phyloP scores from a whole-genome alignment of 2,888 invertebrate genomes.

The Mechanitis messenoides region DNA sequence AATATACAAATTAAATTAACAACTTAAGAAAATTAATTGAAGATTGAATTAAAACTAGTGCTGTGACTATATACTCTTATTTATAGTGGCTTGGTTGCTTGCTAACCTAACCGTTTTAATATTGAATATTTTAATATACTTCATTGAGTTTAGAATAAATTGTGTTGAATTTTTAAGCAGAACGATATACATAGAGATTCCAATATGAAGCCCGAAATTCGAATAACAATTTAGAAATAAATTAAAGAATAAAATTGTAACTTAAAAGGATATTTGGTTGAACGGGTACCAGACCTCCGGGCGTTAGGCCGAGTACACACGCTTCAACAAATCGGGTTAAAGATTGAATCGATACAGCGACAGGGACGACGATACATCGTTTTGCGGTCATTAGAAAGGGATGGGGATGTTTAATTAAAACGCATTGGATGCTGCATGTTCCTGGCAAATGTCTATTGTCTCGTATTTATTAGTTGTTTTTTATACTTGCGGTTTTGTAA shows the following conservation, averaged over 20 bases:
- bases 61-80: no score
- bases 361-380: constrained; percentile 12
- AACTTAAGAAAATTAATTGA: not conserved
- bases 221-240: constrained; percentile 3
- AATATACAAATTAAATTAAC: not conserved
- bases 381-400: constrained; percentile 12
- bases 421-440: constrained; percentile 14
- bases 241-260: constrained; percentile 12
- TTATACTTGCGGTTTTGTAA: constrained; percentile 1
- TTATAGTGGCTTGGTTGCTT: no score
- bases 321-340: constrained; percentile 29
- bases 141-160: no score
- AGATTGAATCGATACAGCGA: constrained; percentile 30
- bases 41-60: no score
- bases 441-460: constrained; percentile 11
- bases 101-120: no score
- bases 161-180: no score
- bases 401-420: constrained; percentile 24
- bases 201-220: not conserved
- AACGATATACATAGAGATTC: no score
- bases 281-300: constrained; percentile 17
- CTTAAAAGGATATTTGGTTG: constrained; percentile 15
- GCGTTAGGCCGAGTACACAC: constrained; percentile 29
- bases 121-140: no score
- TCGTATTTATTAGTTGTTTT: constrained; percentile 1